Evolutionary conservation across 2,797 vertebrate genomes (phyloP).

Genomic region (Coilia nasus): DNA sequence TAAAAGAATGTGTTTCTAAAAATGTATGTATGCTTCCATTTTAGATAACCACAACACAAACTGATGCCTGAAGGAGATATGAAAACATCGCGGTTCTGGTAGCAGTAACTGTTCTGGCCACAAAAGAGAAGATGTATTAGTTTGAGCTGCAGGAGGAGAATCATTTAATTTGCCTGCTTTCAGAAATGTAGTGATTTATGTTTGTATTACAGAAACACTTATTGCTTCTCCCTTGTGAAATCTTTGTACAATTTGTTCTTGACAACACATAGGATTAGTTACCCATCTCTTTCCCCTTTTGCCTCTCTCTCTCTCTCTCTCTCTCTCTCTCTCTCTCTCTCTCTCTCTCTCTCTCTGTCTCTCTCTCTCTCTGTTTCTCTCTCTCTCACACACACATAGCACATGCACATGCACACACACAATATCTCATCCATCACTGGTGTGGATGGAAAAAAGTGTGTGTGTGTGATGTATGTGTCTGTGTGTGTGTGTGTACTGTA

Average conservation of each 20-base stretch:
- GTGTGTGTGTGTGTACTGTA: neutral
- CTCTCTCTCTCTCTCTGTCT: neutral
- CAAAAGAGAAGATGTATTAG: neutral
- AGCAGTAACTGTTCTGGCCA: neutral
- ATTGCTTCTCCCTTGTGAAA: neutral
- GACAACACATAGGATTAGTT: neutral
- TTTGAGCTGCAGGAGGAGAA: neutral
- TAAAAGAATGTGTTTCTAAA: neutral
- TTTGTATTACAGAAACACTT: neutral
- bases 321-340: neutral
- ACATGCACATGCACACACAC: neutral
- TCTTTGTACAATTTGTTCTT: neutral
- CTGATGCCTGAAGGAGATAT: neutral
- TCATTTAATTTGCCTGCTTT: neutral
- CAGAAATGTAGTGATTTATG: constrained; percentile 11
- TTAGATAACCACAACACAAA: constrained; percentile 10
- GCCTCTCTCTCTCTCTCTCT: neutral
- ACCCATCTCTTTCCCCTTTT: neutral
- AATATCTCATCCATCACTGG: neutral
- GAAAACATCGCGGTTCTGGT: neutral
- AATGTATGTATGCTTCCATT: neutral
- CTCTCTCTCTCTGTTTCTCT: too few relatives aligned
- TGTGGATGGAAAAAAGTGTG: neutral
- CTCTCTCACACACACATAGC: neutral
- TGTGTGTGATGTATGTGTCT: neutral